Base-by-base conservation (phyloP, 2,797 vertebrate species). In the Periophthalmus magnuspinnatus region DNA sequence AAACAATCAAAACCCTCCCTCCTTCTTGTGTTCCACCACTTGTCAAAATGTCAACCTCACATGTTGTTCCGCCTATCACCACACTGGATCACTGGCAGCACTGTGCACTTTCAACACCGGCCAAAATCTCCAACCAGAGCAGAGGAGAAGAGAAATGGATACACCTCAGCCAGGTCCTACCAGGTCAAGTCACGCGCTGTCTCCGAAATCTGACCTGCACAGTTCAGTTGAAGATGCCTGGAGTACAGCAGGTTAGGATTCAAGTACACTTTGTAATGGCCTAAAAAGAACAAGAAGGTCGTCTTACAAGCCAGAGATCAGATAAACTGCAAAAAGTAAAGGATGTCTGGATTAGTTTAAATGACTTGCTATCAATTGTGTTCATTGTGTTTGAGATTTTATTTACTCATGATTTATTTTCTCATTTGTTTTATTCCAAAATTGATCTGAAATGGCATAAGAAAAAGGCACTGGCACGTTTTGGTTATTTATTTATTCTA, bases 11-110 rank as follows among this genome's bases (percentile, higher is more conserved):
- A 50, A n/a, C 6, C 5, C 5, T 19, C 57, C 58, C n/a, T 59
- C 60, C n/a, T 71, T 24, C 19, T 21, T 38, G 66, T 70, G 69
- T 78, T 59, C 3, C 38, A 28, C 28, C 1, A 28, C 28, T 28
- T 28, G 28, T 28, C 28, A 56, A 85, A 90, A 80, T 65, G 67
- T 82, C 50, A 22, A 59, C 78, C 75, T 75, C 80, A 65, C 81
- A 79, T 36, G 82, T 86, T 83, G 84, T 68, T 76, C 80, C 88
- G 78, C 84, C 86, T 81, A 75, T 78, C 82, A 78, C 84, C 76
- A 71, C 80, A 60, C 59, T 70, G 74, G 79, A 84, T 86, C 86
- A 81, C 82, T 81, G 81, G 81, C 78, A 77, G 70, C 17, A 75
- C 73, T 78, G 62, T 28, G 75, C 75, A 75, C 75, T 81, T 79